Base-by-base conservation (phyloP, 2,113 vertebrate species). In the Petrocephalus zakoni region DNA sequence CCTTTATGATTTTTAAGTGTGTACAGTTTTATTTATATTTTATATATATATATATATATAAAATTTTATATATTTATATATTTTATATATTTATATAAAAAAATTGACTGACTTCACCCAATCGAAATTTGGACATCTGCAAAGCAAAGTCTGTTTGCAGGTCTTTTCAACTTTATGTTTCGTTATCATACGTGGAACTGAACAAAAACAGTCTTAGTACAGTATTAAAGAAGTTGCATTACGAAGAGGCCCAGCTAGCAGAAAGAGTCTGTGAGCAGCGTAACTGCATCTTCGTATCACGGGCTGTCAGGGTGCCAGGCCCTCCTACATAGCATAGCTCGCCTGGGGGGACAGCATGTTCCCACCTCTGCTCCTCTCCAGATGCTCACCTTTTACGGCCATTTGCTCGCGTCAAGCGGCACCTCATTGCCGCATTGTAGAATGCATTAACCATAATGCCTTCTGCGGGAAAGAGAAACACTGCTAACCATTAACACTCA, bases 301-400 rank as follows among this genome's bases (percentile, higher is more conserved):
- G 46, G 84, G 51, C 29, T 86, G 10, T 86, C n/a, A 8, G 52
- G 5, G 13, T 37, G 52, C 15, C 8, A 56, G 84, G 13, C 52
- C 52, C 10, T 11, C 52, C 84, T 56, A 52, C 34, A 55, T 19
- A 56, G 25, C 25, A 21, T 8, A 55, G 13, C 42, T 83, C 46
- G 46, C 81, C 81, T 22, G 22, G 46, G 81, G 81, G 81, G 37
- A n/a, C 46, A 11, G 21, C 81, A 42, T 1, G 81, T 83, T 49
- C 46, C 75, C 46, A 11, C 4, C 37, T 37, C 81, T 25, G 34
- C 6, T 42, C 72, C 17, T 42, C 34, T 78, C 29, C 34, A 42
- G 72, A 84, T 84, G 83, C 84, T 85, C 22, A 51, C 25, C 78
- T 83, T 83, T 83, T 83, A 83, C 34, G 9, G 78, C 21, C 46